Evolutionary conservation across 2,888 invertebrate genomes (phyloP).

Genomic region (Ecliptopera silaceata): DNA sequence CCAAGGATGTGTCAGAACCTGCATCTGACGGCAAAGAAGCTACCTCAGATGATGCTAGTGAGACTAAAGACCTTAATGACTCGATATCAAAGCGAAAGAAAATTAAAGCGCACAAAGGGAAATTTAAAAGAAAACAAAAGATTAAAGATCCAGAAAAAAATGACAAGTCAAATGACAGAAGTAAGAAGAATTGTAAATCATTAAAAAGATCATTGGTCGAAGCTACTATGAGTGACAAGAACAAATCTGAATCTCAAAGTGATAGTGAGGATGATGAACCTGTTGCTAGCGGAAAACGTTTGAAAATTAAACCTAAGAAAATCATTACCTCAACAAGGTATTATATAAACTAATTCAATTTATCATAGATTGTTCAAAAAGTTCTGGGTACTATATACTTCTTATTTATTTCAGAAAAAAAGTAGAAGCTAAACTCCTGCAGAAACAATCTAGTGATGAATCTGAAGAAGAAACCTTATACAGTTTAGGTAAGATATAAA

Average conservation of each 20-base stretch:
- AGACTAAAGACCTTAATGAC: slow-evolving; percentile 55
- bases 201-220: slow-evolving; percentile 68
- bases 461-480: slow-evolving; percentile 77
- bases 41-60: slow-evolving; percentile 36
- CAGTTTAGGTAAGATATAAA: slow-evolving; percentile 66
- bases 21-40: slow-evolving; percentile 48
- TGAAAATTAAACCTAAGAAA: slow-evolving; percentile 78
- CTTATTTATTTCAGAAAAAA: slow-evolving; percentile 72
- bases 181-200: slow-evolving; percentile 61
- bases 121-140: slow-evolving; percentile 66
- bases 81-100: slow-evolving; percentile 66
- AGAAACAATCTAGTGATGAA: slow-evolving; percentile 79
- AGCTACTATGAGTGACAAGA: slow-evolving; percentile 67
- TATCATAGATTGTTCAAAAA: neutral
- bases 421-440: slow-evolving; percentile 80
- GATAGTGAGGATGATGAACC: slow-evolving; percentile 75
- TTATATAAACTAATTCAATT: slow-evolving; percentile 6
- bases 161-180: slow-evolving; percentile 50
- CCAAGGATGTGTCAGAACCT: slow-evolving; percentile 60
- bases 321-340: slow-evolving; percentile 70
- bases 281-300: slow-evolving; percentile 66
- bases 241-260: slow-evolving; percentile 75
- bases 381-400: neutral
- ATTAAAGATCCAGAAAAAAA: slow-evolving; percentile 45
- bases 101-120: slow-evolving; percentile 72